Base-by-base conservation (phyloP, 30 jellyfish, hydroid and myxozoan species). In the Turritopsis rubra region DNA sequence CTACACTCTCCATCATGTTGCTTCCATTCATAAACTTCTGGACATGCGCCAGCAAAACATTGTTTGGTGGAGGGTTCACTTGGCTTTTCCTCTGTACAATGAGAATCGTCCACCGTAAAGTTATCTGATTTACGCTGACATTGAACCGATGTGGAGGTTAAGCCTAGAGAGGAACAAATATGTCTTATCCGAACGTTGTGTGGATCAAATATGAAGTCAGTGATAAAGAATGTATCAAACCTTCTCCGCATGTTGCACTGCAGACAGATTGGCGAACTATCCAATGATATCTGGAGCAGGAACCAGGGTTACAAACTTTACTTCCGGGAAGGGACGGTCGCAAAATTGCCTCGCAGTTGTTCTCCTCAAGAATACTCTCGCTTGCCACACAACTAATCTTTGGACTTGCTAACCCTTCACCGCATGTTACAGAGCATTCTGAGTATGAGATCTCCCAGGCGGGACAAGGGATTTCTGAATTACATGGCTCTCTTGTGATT, bases 191-290 rank as follows among this genome's bases (percentile, higher is more conserved):
- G 27, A 21, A 66, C 29, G 8, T 1, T 17, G 29, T 66, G 17
- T 21, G 29, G 29, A 21, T 7, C 8, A 66, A 9, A 26, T 21
- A 17, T 66, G 16, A 66, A 21, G 76, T 21, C 27, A 66, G 27
- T 17, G 4, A 66, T 17, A 17, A n/a, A n/a, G 9, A 7, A 26
- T 66, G 29, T 66, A 8, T 66, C 76, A 66, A 66, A 91, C 97
- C 97, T 27, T 72, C 81, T 23, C 97, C 97, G 84, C 97, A 91
- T 53, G 94, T 91, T 18, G 87, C 97, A 70, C 94, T 91, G 85
- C 97, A 91, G 0, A 88, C 79, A 23, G 96, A 89, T 54, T 83
- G 93, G 21, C 53, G 30, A 20, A 85, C 53, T 18, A 29, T 65
- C 96, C 96, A 91, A n/a, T 82, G 88, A 73, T 81, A 86, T 9